Evolutionary conservation across 1,140 invertebrate species (phyloP).

Genomic region (Drosophila subobscura): DNA sequence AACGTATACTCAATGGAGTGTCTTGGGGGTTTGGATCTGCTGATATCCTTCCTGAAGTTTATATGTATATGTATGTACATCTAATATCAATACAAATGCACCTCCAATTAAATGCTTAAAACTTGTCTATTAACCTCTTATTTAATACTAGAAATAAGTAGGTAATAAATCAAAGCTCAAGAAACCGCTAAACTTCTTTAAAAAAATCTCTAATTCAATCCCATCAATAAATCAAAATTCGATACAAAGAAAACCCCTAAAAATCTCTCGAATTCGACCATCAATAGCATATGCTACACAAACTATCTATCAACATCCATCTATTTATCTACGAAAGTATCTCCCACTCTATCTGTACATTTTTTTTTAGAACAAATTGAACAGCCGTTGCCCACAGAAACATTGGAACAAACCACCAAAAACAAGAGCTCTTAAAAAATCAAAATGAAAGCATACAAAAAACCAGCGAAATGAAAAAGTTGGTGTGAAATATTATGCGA

Average conservation of each 20-base stretch:
- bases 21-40: too few relatives aligned
- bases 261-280: conserved; percentile 17
- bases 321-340: conserved; percentile 10
- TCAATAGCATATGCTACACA: conserved; percentile 58
- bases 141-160: too few relatives aligned
- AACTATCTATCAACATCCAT: conserved; percentile 28
- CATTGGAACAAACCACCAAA: conserved; percentile 53
- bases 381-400: conserved; percentile 44
- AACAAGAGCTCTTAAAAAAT: conserved; percentile 12
- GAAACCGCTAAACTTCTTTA: too few relatives aligned
- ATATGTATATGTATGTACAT: too few relatives aligned
- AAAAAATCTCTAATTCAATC: background rate
- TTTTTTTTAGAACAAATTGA: conserved; percentile 2
- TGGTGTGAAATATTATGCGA: conserved; percentile 82
- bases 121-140: too few relatives aligned
- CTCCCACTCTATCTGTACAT: conserved; percentile 16
- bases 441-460: conserved; percentile 18
- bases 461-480: conserved; percentile 44
- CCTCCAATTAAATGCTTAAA: too few relatives aligned
- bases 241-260: background rate
- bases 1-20: too few relatives aligned
- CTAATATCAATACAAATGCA: too few relatives aligned
- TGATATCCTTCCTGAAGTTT: too few relatives aligned
- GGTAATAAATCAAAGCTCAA: too few relatives aligned
- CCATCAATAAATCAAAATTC: conserved; percentile 26